Base-by-base conservation (phyloP, 92 coral and sea anemone species). In the Actinernus sp. region DNA sequence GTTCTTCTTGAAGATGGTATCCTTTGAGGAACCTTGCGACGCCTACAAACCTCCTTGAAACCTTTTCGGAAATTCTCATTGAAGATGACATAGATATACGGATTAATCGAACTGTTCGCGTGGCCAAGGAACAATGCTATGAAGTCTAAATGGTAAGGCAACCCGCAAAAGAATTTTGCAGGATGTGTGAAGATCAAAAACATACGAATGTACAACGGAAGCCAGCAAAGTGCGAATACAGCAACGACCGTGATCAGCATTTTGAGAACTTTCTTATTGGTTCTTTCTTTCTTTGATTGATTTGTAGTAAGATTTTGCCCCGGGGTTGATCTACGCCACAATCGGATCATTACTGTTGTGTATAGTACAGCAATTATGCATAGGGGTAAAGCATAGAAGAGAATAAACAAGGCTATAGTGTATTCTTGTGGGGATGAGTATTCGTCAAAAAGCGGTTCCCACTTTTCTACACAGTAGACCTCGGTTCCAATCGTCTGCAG, bases 181-280 rank as follows among this genome's bases (percentile, higher is more conserved):
- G 79, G 81, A n/a, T 47, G 10, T 12, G 78, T 49, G 56, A 74
- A 87, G 60, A 87, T 36, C 38, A 87, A 48, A 26, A 87, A 87
- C 93, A 87, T 87, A 6, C 93, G 79, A 26, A 82, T 85, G 65
- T 74, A 82, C 26, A 87, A 76, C 19, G 90, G 94, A 31, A 88
- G 80, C 94, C 94, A 88, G 43, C 83, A 88, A 18, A 71, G 53
- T n/a, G 90, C 94, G 53, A 88, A 88, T 20, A 85, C 94, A 22
- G 78, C 64, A 2, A 85, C 89, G 1, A 88, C 94, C 2, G 83
- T 88, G 2, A 88, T 74, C 56, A 88, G 58, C 94, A 88, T 88
- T 52, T 77, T 71, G 18, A 83, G 57, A 13, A 85, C 87, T 34
- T 78, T 83, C 33, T 57, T 88, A 63, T 88, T 88, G 26, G 87